These are phyloP conservation scores for Philotrypesis tridentata DNA, from an alignment of 1,140 invertebrate genomes.

Conservation along the genomic window DNA sequence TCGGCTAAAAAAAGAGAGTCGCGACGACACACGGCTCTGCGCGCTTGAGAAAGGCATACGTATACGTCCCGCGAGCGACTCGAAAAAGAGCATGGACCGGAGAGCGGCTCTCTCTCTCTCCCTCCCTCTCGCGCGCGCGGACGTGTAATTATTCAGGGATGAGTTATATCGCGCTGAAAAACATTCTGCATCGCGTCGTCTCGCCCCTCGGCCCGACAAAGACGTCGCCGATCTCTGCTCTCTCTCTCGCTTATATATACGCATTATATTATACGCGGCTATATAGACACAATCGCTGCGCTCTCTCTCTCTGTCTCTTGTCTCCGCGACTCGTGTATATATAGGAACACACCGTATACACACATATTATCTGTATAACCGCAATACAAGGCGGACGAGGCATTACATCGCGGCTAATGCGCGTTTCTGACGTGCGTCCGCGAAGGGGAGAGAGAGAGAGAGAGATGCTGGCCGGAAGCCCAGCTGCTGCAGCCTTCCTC, in stretches of 20 bases:
- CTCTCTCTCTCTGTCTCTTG: too few relatives aligned
- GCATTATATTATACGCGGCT: neutral
- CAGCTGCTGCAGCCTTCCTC: too few relatives aligned
- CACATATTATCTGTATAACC: too few relatives aligned
- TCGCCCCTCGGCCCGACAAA: slow-evolving; percentile 40
- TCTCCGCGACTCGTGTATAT: too few relatives aligned
- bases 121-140: slow-evolving; percentile 25
- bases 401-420: too few relatives aligned
- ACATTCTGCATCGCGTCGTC: slow-evolving; percentile 26
- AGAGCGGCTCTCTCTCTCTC: too few relatives aligned
- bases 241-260: neutral
- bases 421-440: too few relatives aligned
- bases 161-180: slow-evolving; percentile 58
- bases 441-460: too few relatives aligned
- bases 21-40: neutral
- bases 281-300: too few relatives aligned
- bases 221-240: neutral
- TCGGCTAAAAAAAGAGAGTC: neutral
- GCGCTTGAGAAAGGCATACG: neutral
- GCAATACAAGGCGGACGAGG: too few relatives aligned
- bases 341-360: too few relatives aligned
- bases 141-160: slow-evolving; percentile 64
- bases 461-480: too few relatives aligned
- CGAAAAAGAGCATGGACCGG: slow-evolving; percentile 6
- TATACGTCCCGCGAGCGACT: slow-evolving; percentile 4